Conservation (phyloP, 2,113 vertebrate genomes). For the Lasiurus cinereus region DNA sequence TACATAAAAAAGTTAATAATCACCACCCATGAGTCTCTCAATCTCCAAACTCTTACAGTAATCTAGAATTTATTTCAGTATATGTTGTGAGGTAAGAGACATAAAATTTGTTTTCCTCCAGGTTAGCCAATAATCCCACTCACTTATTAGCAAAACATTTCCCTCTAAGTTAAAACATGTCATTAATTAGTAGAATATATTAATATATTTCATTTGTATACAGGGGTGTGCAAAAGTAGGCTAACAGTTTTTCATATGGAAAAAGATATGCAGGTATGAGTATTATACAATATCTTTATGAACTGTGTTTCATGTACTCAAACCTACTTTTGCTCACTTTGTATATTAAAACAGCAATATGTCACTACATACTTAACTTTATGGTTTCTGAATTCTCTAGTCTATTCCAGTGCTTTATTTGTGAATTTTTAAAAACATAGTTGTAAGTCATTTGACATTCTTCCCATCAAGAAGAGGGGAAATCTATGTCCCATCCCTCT, state of each 20-base stretch:
- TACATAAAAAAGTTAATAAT: slow-evolving; percentile 33
- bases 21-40: background rate
- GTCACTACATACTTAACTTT: background rate
- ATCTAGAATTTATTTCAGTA: background rate
- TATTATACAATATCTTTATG: background rate
- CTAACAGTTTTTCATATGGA: background rate
- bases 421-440: background rate
- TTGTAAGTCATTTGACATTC: slow-evolving; percentile 23
- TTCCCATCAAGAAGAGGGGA: background rate
- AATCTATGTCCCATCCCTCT: background rate
- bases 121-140: background rate
- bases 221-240: background rate
- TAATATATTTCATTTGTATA: background rate
- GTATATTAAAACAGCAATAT: background rate
- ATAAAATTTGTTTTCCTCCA: slow-evolving; percentile 7
- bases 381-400: slow-evolving; percentile 48
- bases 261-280: background rate
- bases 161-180: background rate
- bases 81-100: background rate
- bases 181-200: background rate
- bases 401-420: background rate
- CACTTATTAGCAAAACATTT: slow-evolving; percentile 1
- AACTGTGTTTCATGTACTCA: background rate
- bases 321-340: background rate
- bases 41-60: background rate